phyloP scores from a whole-genome alignment of 2,888 invertebrate species.

The Helleia helle region DNA sequence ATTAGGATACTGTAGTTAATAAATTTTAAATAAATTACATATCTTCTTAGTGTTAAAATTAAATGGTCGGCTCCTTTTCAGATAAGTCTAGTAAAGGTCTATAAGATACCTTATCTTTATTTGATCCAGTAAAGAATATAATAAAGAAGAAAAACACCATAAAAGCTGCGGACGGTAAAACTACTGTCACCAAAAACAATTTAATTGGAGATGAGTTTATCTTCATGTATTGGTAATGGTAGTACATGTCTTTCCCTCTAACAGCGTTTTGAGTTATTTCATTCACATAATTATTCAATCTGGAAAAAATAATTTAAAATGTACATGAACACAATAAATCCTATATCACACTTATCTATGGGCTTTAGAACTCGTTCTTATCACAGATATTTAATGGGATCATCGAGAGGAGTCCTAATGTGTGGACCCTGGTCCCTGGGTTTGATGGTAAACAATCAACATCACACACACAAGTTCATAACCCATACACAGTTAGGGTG shows the following conservation, averaged over 20 bases:
- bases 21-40: constrained; percentile 5
- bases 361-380: too few species aligned
- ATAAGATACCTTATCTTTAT: constrained; percentile 16
- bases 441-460: too few species aligned
- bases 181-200: constrained; percentile 20
- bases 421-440: too few species aligned
- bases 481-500: too few species aligned
- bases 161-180: constrained; percentile 20
- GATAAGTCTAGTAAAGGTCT: constrained; percentile 9
- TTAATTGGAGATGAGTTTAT: constrained; percentile 18
- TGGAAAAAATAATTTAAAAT: not conserved
- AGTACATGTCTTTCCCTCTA: not conserved
- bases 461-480: too few species aligned
- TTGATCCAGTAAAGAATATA: constrained; percentile 20
- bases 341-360: too few species aligned
- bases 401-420: too few species aligned
- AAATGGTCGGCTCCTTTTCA: constrained; percentile 9
- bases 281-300: not conserved
- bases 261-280: not conserved
- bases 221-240: constrained; percentile 6
- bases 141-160: constrained; percentile 20
- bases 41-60: not conserved
- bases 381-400: too few species aligned
- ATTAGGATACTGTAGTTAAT: constrained; percentile 10
- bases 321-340: too few species aligned